Evolutionary conservation across 2,797 vertebrate species (phyloP), one percentile per base, ranked within the genome.

Genomic region (Phoebastria nigripes): DNA sequence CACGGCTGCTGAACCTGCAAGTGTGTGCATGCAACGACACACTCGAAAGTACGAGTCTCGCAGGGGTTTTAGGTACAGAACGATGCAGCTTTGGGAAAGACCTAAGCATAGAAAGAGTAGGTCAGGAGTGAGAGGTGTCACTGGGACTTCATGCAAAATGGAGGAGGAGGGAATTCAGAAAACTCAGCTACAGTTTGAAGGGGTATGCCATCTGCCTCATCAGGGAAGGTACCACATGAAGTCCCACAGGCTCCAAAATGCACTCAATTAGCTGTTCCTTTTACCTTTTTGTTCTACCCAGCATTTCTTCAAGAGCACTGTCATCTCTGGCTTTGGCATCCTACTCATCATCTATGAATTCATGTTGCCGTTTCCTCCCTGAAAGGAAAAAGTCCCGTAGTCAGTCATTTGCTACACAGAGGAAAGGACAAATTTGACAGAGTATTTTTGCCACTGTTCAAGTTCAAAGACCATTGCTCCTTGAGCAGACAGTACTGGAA

Each of bases 291-390:
- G 93, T 80, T 96, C 93, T 96, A 93, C 96, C 94, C 96, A 96
- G 95, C 96, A 96, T 91, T 97, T 96, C 95, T 96, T 97, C 96
- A 97, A 93, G 93, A 97, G 94, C 93, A 95, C 94, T 93, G 94
- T 94, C 92, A 96, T 96, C 93, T 96, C 96, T 96, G 96, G 92
- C 93, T 97, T 97, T 96, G 92, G 95, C 95, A 95, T 94, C 94
- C 95, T 97, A 96, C 93, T 95, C 95, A 94, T 96, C 92, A 96
- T 95, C 93, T 96, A 96, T 69, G 93, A 96, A 96, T 92, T 95
- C 95, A 95, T 96, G 93, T 93, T 96, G 95, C 90, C 52, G 69
- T 89, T 97, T 96, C 93, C 80, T 94, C 79, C 93, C 93, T 96
- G 94, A 87, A 96, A 97, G 76, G 92, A 96, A 96, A 97, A 89